Percentiles rank a stretch among this genome's conserved stretches.
phyloP scores from a whole-genome alignment of 2,113 vertebrate genomes.

The Larimichthys polyactis region DNA sequence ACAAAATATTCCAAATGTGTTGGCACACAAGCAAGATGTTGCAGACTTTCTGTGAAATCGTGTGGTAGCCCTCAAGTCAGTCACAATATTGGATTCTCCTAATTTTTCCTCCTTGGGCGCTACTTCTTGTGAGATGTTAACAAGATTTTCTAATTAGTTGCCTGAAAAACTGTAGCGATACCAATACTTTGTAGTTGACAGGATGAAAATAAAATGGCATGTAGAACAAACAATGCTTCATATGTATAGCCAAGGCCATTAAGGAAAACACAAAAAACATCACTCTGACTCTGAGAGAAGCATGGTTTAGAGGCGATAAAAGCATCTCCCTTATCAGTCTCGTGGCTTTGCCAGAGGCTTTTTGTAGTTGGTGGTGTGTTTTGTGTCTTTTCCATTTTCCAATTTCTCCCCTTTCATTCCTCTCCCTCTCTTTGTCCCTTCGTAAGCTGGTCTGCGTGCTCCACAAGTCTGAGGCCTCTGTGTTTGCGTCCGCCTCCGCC shows the following conservation, averaged over 20 bases:
- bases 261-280: constrained; percentile 63
- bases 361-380: constrained; percentile 70
- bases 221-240: constrained; percentile 63
- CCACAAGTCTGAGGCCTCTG: constrained; percentile 73
- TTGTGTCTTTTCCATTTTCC: constrained; percentile 72
- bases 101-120: constrained; percentile 12
- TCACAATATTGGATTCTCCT: constrained; percentile 52
- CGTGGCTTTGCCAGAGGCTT: constrained; percentile 63
- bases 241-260: constrained; percentile 70
- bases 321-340: constrained; percentile 75
- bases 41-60: background rate
- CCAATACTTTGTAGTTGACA: constrained; percentile 63
- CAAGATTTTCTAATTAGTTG: constrained; percentile 73
- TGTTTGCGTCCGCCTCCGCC: constrained; percentile 68
- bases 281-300: constrained; percentile 53
- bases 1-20: constrained; percentile 1
- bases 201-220: constrained; percentile 62
- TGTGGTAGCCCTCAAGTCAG: constrained; percentile 11
- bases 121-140: constrained; percentile 66
- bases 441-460: constrained; percentile 63
- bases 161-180: constrained; percentile 50
- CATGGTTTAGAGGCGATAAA: constrained; percentile 70
- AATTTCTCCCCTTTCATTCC: constrained; percentile 68
- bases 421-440: constrained; percentile 55
- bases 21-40: background rate